Evolutionary conservation across 2,888 invertebrate genomes (phyloP).

Genomic region (Leucophenga maculata): DNA sequence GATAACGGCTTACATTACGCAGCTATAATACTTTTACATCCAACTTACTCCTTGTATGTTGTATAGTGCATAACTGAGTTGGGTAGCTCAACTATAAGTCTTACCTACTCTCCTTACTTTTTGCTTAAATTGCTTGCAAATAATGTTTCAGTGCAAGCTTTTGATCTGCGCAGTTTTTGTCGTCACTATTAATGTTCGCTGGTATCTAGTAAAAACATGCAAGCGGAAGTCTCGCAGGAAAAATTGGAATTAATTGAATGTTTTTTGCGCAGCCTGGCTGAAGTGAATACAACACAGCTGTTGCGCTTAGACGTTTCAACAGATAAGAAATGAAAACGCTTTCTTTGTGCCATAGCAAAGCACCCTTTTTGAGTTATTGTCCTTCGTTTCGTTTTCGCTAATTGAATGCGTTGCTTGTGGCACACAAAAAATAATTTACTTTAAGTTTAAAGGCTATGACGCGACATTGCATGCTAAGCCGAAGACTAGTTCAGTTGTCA

Average conservation of each 20-base stretch:
- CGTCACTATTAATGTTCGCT: too few species aligned
- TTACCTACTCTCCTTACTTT: too few species aligned
- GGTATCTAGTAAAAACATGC: slow-evolving; percentile 8
- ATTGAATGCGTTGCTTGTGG: slow-evolving; percentile 10
- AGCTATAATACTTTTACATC: too few species aligned
- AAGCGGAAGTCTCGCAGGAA: slow-evolving; percentile 32
- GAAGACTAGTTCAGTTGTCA: neutral
- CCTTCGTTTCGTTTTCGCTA: neutral
- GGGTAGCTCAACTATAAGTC: too few species aligned
- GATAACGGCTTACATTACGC: too few species aligned
- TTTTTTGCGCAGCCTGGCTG: slow-evolving; percentile 45
- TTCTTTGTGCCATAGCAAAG: slow-evolving; percentile 53
- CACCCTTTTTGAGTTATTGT: slow-evolving; percentile 37
- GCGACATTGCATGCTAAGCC: neutral
- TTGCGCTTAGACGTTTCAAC: neutral
- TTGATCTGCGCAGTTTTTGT: too few species aligned
- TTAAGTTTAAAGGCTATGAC: neutral
- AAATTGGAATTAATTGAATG: slow-evolving; percentile 13
- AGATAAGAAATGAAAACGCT: slow-evolving; percentile 61
- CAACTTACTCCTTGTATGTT: too few species aligned
- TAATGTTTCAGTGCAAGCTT: too few species aligned
- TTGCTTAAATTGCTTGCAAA: too few species aligned
- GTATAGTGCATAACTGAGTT: too few species aligned
- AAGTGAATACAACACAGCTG: slow-evolving; percentile 4
- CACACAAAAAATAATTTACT: slow-evolving; percentile 16